Evolutionary conservation across 2,888 invertebrate genomes (phyloP).

Genomic region (Ectemnius continuus): DNA sequence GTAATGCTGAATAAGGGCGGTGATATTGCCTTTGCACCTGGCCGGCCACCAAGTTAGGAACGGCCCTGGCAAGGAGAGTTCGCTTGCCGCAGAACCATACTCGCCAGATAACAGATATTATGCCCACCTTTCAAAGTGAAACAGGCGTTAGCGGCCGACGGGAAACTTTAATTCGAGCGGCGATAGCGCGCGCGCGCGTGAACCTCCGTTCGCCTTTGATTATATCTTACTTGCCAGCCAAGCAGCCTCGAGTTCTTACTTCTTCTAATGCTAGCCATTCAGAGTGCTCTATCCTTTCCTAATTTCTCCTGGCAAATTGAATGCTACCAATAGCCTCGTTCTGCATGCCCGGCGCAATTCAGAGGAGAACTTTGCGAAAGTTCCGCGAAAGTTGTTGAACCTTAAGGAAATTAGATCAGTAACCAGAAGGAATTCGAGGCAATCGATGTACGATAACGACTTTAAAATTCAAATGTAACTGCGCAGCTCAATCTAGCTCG

Average conservation of each 20-base stretch:
- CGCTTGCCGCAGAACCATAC: slow-evolving; percentile 44
- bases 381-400: slow-evolving; percentile 4
- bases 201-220: slow-evolving; percentile 6
- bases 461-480: slow-evolving; percentile 26
- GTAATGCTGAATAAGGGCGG: too few relatives aligned
- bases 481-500: background rate
- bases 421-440: slow-evolving; percentile 18
- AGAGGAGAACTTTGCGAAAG: slow-evolving; percentile 26
- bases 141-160: slow-evolving; percentile 70
- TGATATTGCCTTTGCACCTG: too few relatives aligned
- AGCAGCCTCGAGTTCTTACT: background rate
- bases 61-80: too few relatives aligned
- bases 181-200: slow-evolving; percentile 42
- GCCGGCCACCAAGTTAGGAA: too few relatives aligned
- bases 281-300: slow-evolving; percentile 4
- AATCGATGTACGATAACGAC: slow-evolving; percentile 17
- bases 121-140: slow-evolving; percentile 68
- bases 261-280: too few relatives aligned
- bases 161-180: slow-evolving; percentile 62
- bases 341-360: slow-evolving; percentile 15
- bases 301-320: slow-evolving; percentile 28
- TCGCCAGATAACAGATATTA: slow-evolving; percentile 72
- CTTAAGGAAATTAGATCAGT: slow-evolving; percentile 33
- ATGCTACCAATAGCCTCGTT: slow-evolving; percentile 11
- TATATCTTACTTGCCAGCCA: slow-evolving; percentile 51